A percentile compares a stretch with the other conserved stretches of the same genome.
These are phyloP conservation scores for Pseudococcus jackbeardsleyi DNA, from an alignment of 2,888 invertebrate genomes.

Conservation along the genomic window DNA sequence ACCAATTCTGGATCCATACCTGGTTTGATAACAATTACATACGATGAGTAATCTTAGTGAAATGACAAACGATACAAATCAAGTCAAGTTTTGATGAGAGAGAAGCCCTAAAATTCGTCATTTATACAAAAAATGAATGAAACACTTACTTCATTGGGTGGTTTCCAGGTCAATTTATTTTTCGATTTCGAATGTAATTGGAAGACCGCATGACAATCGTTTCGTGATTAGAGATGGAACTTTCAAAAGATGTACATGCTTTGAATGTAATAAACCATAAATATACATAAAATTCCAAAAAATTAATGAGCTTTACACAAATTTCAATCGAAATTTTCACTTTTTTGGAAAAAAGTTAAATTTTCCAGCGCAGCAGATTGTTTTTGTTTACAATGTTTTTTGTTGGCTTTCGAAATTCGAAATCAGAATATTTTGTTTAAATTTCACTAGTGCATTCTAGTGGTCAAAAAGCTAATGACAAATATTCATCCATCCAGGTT, in stretches of 20 bases:
- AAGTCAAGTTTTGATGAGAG: neutral
- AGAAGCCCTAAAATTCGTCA: neutral
- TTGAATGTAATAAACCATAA: neutral
- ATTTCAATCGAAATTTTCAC: neutral
- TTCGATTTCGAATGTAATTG: neutral
- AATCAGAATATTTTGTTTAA: neutral
- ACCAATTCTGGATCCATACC: constrained; percentile 51
- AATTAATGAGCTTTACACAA: neutral
- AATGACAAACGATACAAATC: neutral
- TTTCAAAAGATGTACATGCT: neutral
- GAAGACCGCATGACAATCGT: neutral
- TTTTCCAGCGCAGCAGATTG: neutral
- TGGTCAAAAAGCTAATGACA: neutral
- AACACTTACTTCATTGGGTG: neutral
- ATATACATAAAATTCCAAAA: neutral
- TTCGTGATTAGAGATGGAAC: neutral
- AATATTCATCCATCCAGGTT: neutral
- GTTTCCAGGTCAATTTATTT: neutral
- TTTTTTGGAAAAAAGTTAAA: neutral
- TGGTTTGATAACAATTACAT: neutral
- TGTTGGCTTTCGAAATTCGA: neutral
- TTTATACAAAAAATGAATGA: neutral
- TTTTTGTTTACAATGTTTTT: neutral
- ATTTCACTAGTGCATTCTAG: neutral
- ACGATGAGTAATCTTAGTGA: neutral